Conservation (phyloP, 2,888 invertebrate genomes). For the Nomada ferruginata region DNA sequence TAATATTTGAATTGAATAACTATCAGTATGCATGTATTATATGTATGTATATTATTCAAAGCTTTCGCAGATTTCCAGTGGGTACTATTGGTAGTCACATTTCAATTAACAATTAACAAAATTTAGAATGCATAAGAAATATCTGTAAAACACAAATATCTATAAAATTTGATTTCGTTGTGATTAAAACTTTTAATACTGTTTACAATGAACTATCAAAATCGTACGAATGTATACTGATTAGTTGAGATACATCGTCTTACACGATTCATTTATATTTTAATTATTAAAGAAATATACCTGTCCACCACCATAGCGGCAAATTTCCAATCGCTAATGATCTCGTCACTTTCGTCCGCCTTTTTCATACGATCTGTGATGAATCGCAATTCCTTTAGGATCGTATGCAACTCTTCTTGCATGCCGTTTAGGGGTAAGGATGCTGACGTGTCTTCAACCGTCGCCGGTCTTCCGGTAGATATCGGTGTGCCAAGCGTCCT, state of each 20-base stretch:
- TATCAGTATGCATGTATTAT: too few relatives aligned
- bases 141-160: too few relatives aligned
- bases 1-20: not conserved
- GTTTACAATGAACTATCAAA: too few relatives aligned
- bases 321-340: slow-evolving; percentile 98
- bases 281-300: slow-evolving; percentile 64
- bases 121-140: too few relatives aligned
- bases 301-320: slow-evolving; percentile 99
- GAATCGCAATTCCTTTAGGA: slow-evolving; percentile 96
- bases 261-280: too few relatives aligned
- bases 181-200: too few relatives aligned
- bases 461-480: slow-evolving; percentile 87
- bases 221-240: too few relatives aligned
- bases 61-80: too few relatives aligned
- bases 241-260: too few relatives aligned
- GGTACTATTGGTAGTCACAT: not conserved
- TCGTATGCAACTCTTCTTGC: slow-evolving; percentile 94
- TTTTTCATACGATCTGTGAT: slow-evolving; percentile 97
- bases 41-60: too few relatives aligned
- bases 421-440: slow-evolving; percentile 87
- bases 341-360: slow-evolving; percentile 96
- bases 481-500: slow-evolving; percentile 80
- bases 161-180: too few relatives aligned
- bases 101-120: too few relatives aligned
- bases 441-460: slow-evolving; percentile 88